A percentile compares a stretch with the other conserved stretches of the same genome.
Conservation (phyloP, 2,888 invertebrate species). For the Anaspis maculata region DNA sequence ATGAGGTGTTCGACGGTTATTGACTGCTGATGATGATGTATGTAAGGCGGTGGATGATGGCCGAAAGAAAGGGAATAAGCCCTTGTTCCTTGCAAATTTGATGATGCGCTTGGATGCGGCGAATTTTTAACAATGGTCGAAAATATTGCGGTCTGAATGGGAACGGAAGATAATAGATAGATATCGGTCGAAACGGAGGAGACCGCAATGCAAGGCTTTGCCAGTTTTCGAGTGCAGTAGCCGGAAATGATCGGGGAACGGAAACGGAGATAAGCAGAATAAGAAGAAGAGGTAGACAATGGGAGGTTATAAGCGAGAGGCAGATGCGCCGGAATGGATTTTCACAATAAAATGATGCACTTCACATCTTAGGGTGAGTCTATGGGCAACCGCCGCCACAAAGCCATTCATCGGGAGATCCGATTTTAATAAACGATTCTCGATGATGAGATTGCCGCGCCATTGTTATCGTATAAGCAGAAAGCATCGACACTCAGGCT, state of each 20-base stretch:
- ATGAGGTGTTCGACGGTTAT: too few relatives aligned
- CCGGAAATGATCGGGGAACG: conserved; percentile 42
- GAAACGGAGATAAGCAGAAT: conserved; percentile 43
- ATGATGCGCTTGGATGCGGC: too few relatives aligned
- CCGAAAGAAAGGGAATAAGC: too few relatives aligned
- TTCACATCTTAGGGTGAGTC: conserved; percentile 25
- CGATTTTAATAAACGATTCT: conserved; percentile 14
- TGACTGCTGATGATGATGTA: too few relatives aligned
- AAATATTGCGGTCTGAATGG: too few relatives aligned
- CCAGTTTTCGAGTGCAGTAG: conserved; percentile 42
- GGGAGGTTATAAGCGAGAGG: conserved; percentile 35
- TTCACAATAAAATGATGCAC: conserved; percentile 37
- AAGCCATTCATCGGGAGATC: conserved; percentile 9
- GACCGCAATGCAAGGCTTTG: conserved; percentile 25
- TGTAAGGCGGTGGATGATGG: too few relatives aligned
- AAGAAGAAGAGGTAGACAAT: conserved; percentile 43
- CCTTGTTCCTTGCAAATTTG: too few relatives aligned
- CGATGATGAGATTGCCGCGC: conserved; percentile 12
- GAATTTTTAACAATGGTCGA: too few relatives aligned
- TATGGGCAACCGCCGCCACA: conserved; percentile 4
- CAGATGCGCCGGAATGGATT: conserved; percentile 39
- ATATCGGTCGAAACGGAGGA: conserved; percentile 22
- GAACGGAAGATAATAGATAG: conserved; percentile 27
- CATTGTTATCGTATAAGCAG: too few relatives aligned
- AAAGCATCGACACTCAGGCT: too few relatives aligned